Base-by-base conservation (phyloP, 2,113 vertebrate species). In the Lophotis ruficrista region DNA sequence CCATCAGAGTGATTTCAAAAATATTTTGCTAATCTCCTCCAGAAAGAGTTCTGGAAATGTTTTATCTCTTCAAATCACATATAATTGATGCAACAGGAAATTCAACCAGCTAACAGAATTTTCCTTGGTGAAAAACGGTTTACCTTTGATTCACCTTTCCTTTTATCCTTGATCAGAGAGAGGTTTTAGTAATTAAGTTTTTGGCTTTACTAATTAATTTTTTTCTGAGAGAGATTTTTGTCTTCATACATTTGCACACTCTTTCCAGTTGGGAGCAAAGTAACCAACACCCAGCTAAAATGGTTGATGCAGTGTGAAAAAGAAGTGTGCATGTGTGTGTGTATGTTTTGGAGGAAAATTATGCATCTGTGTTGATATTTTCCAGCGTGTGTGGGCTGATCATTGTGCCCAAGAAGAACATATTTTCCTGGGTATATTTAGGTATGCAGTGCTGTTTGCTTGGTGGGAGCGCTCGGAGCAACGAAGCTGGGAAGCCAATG, bases 251-350 rank as follows among this genome's bases (percentile, higher is more conserved):
- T 80, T 80, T 41, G 31, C 56, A 64, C 51, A 65, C 53, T 10
- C 37, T 57, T 57, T 80, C 41, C 47, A 54, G 28, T 48, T n/a
- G 64, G 35, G 25, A 90, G 17, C 2, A 89, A 79, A 88, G 72
- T 17, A 84, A 64, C 23, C 6, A 33, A 43, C 77, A 76, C 1
- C 0, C 4, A 35, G 18, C n/a, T 56, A 18, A 68, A 82, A 54
- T 10, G 6, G 25, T 37, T 31, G 31, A 41, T 50, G 43, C 41
- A 57, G 30, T 2, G 2, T 48, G 81, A 70, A 47, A 89, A 75
- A 41, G 31, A 50, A 60, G 8, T 3, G 14, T 14, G 38, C 0
- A 0, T 50, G 21, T 54, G 27, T 45, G 17, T n/a, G 11, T 54
- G 37, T 21, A 12, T 35, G 17, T 71, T 87, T 72, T 57, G 30